A percentile compares a stretch with the other conserved stretches of the same genome.
Evolutionary conservation across 2,888 invertebrate species (phyloP).

Genomic region (Ormyrus pomaceus): DNA sequence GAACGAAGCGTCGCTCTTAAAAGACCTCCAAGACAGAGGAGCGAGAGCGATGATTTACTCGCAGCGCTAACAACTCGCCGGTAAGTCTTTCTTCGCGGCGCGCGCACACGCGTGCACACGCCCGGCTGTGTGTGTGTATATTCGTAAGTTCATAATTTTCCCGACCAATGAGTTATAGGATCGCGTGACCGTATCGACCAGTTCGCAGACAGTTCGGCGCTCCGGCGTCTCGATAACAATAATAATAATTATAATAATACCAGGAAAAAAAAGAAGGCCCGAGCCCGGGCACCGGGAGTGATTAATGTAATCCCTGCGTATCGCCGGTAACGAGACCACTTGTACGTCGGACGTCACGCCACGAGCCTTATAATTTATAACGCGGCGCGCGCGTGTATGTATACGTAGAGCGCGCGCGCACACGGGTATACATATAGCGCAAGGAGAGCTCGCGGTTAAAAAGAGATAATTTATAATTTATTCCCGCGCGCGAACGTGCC

Average conservation of each 20-base stretch:
- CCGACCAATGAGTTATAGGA: slow-evolving; percentile 52
- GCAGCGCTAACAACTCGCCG: slow-evolving; percentile 34
- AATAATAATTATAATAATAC: slow-evolving; percentile 50
- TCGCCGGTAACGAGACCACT: slow-evolving; percentile 51
- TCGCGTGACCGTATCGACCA: slow-evolving; percentile 49
- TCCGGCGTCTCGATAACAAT: slow-evolving; percentile 38
- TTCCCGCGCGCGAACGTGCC: slow-evolving; percentile 13
- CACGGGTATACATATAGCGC: not conserved
- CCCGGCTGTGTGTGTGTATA: not conserved
- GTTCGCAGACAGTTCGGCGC: slow-evolving; percentile 18
- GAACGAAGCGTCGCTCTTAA: not conserved
- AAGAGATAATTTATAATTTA: slow-evolving; percentile 44
- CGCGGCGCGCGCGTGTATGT: not conserved
- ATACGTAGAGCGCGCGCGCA: not conserved
- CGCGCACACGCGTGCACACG: not conserved
- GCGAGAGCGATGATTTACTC: slow-evolving; percentile 48
- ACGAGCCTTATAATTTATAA: slow-evolving; percentile 46
- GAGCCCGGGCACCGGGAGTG: not conserved
- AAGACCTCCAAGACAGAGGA: slow-evolving; percentile 13
- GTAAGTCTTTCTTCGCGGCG: no score
- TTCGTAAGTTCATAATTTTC: slow-evolving; percentile 51
- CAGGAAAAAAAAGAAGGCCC: slow-evolving; percentile 45
- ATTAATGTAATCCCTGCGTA: slow-evolving; percentile 32
- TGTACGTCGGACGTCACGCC: slow-evolving; percentile 47
- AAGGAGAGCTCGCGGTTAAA: not conserved